Evolutionary conservation across 1,140 invertebrate species (phyloP).

Genomic region (Drusus annulatus): DNA sequence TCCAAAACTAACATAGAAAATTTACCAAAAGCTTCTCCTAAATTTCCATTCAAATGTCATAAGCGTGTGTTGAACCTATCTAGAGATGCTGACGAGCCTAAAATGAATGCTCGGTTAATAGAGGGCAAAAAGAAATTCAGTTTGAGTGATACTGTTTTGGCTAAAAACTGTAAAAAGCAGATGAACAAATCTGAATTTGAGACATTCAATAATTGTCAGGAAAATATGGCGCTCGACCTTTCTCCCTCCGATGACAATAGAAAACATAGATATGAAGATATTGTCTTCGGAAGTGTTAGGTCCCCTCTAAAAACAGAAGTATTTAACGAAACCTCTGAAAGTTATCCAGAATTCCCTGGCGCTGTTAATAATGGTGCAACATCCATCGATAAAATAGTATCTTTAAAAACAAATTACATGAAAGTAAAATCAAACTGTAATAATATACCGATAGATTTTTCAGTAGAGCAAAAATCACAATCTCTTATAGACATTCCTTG

Average conservation of each 20-base stretch:
- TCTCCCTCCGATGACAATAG: conserved; percentile 12
- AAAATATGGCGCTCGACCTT: conserved; percentile 15
- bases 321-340: too few species aligned
- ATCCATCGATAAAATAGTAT: too few species aligned
- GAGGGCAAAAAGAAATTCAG: background rate
- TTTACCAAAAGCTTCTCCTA: too few species aligned
- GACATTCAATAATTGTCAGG: background rate
- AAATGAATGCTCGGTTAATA: background rate
- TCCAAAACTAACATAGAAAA: too few species aligned
- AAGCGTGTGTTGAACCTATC: too few species aligned
- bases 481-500: background rate
- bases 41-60: too few species aligned
- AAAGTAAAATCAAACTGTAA: too few species aligned
- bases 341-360: too few species aligned
- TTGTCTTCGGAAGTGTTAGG: background rate
- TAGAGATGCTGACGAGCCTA: background rate
- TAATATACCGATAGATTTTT: conserved; percentile 1
- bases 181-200: background rate
- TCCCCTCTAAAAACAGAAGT: too few species aligned
- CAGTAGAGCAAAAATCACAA: background rate
- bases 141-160: conserved; percentile 4
- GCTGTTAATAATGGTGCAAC: too few species aligned
- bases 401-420: too few species aligned
- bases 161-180: background rate
- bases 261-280: conserved; percentile 9